These are phyloP conservation scores for Chrysolina oricalcia DNA, from an alignment of 2,888 invertebrate genomes.

Conservation along the genomic window DNA sequence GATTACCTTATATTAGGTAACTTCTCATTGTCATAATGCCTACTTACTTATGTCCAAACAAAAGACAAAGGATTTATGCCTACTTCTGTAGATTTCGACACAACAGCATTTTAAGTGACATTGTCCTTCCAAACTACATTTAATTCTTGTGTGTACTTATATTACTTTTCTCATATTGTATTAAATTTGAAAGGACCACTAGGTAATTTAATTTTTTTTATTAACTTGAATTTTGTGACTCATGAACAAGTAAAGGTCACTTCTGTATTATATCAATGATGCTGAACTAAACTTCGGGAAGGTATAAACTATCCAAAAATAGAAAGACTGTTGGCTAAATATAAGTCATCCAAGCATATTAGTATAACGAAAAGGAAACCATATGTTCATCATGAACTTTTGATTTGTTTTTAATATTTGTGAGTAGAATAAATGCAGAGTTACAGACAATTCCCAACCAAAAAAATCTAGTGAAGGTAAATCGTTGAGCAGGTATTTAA, in stretches of 20 bases:
- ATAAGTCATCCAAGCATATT: background rate
- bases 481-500: conserved; percentile 72
- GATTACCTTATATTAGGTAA: too few relatives aligned
- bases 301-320: conserved; percentile 3
- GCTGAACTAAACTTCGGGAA: background rate
- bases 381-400: conserved; percentile 29
- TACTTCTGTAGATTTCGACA: too few relatives aligned
- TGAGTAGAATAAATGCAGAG: conserved; percentile 62
- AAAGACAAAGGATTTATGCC: too few relatives aligned
- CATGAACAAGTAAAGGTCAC: too few relatives aligned
- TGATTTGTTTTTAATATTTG: conserved; percentile 6
- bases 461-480: conserved; percentile 73
- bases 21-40: too few relatives aligned
- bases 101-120: too few relatives aligned
- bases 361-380: conserved; percentile 23
- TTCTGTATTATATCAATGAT: background rate
- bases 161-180: too few relatives aligned
- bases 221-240: background rate
- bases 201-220: background rate
- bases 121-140: too few relatives aligned
- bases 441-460: conserved; percentile 70
- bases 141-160: too few relatives aligned
- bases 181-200: too few relatives aligned
- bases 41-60: too few relatives aligned
- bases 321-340: background rate